Conservation (phyloP, 1,140 invertebrate genomes). For the Maniola jurtina region DNA sequence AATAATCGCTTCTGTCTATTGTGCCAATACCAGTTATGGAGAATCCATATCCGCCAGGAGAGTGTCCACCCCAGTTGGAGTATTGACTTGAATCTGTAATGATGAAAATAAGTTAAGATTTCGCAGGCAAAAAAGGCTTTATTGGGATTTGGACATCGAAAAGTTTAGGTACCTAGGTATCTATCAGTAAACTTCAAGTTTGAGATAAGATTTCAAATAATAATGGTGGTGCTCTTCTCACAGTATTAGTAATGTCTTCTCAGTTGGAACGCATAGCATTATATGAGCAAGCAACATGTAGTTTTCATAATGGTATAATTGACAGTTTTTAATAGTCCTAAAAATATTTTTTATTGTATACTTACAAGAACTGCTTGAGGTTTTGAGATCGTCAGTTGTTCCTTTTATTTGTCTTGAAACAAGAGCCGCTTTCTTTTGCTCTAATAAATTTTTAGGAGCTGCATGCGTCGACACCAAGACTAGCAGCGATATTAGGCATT, state of each 20-base stretch:
- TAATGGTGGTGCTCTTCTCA: no score
- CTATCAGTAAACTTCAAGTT: no score
- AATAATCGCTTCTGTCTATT: constrained; percentile 38
- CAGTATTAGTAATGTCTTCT: no score
- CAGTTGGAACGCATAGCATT: no score
- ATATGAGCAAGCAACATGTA: no score
- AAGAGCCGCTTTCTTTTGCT: background rate
- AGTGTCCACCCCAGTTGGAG: constrained; percentile 46
- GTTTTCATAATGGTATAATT: no score
- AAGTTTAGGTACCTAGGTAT: no score
- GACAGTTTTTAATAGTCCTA: no score
- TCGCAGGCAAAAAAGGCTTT: no score
- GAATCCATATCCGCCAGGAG: constrained; percentile 46
- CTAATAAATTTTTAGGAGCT: constrained; percentile 13
- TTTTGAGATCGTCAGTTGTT: constrained; percentile 40
- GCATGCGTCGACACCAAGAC: constrained; percentile 3
- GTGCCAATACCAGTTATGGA: constrained; percentile 52
- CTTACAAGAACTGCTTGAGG: constrained; percentile 50
- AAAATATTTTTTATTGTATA: background rate
- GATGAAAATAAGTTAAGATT: background rate
- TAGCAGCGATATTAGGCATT: constrained; percentile 11
- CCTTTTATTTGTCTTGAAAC: constrained; percentile 23
- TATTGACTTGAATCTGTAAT: constrained; percentile 53
- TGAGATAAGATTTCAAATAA: no score
- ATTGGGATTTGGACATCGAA: no score